phyloP scores from a whole-genome alignment of 2,888 invertebrate species.

The Cephus nigrinus region DNA sequence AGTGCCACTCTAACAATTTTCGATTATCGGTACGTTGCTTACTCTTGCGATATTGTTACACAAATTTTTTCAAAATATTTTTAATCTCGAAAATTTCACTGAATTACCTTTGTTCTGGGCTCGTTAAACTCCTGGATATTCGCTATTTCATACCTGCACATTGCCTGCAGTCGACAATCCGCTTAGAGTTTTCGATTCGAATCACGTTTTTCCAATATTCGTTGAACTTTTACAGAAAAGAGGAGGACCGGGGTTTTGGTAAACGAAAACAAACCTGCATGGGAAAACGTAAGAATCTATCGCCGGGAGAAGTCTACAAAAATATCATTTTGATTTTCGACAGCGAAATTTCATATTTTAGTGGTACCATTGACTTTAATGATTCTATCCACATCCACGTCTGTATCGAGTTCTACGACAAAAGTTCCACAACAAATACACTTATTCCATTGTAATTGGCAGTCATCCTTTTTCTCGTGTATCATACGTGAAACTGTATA shows the following conservation, averaged over 20 bases:
- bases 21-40: neutral
- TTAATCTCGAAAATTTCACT: neutral
- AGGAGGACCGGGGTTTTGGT: neutral
- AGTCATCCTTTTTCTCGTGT: neutral
- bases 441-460: neutral
- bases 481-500: neutral
- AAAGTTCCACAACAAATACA: too few species aligned
- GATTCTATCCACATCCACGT: too few species aligned
- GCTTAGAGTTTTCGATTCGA: neutral
- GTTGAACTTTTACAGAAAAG: neutral
- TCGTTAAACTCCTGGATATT: neutral
- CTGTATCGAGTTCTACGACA: too few species aligned
- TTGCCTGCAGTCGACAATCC: neutral
- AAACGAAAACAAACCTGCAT: neutral
- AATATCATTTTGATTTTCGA: neutral
- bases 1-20: neutral
- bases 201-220: neutral
- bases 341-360: too few species aligned
- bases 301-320: neutral
- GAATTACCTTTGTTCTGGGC: neutral
- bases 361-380: too few species aligned
- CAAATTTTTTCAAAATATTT: too few species aligned
- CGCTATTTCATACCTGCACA: neutral
- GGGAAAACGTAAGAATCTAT: neutral
- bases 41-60: too few species aligned